A percentile compares a stretch with the other conserved stretches of the same genome.
Evolutionary conservation across 2,113 vertebrate species (phyloP).

Genomic region (Strix uralensis): DNA sequence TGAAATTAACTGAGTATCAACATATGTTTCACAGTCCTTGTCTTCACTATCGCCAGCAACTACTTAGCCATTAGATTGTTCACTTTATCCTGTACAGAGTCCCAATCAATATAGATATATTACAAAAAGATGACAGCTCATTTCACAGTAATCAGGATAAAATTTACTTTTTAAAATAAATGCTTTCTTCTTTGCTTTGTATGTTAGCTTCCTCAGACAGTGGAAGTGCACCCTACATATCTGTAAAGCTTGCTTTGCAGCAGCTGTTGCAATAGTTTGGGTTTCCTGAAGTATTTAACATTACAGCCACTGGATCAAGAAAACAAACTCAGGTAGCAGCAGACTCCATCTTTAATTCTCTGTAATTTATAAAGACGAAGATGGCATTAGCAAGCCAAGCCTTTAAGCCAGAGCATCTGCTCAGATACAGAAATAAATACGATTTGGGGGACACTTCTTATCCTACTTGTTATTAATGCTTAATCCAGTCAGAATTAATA

Average conservation of each 20-base stretch:
- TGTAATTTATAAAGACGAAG: neutral
- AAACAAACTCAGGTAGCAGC: neutral
- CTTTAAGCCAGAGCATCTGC: constrained; percentile 60
- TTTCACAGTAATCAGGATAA: neutral
- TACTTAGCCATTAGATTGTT: neutral
- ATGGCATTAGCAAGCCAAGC: constrained; percentile 60
- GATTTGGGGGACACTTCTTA: constrained; percentile 24
- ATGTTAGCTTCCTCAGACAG: neutral
- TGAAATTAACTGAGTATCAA: neutral
- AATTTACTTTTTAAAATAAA: neutral
- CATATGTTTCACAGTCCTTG: accelerated
- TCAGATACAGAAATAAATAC: constrained; percentile 67
- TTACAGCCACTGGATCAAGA: neutral
- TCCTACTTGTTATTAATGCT: constrained; percentile 39
- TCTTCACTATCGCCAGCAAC: neutral
- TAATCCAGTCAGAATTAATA: constrained; percentile 48
- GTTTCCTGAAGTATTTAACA: neutral
- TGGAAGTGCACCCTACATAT: neutral
- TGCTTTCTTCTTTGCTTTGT: neutral
- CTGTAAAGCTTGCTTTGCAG: neutral
- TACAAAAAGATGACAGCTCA: neutral
- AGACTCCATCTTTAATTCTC: constrained; percentile 15
- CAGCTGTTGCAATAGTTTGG: neutral
- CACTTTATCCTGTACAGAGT: neutral
- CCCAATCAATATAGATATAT: accelerated